Evolutionary conservation across 1,140 invertebrate species (phyloP).

Genomic region (Halictus rubicundus): DNA sequence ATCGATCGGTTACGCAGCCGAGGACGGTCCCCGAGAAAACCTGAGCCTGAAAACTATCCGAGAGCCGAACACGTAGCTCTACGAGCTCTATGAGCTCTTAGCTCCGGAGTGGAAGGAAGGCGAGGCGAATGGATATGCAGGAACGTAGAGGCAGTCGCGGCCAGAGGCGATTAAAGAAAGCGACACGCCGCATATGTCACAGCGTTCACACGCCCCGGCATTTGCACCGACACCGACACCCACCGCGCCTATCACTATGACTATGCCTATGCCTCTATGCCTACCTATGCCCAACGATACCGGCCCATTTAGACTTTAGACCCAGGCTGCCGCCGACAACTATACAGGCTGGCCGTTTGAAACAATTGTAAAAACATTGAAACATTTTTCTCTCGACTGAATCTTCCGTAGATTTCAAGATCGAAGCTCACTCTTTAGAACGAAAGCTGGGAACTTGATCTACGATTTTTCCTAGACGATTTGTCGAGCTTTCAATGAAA

Average conservation of each 20-base stretch:
- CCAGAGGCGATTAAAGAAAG: conserved; percentile 78
- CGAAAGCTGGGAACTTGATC: no score
- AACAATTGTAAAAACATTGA: no score
- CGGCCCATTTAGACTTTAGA: background rate
- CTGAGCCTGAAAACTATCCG: no score
- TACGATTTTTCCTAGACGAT: no score
- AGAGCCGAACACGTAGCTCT: no score
- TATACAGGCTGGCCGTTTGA: no score
- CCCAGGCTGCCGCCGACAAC: no score
- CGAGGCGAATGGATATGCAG: conserved; percentile 60
- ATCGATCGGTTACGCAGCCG: background rate
- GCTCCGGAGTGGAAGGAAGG: background rate
- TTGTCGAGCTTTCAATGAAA: no score
- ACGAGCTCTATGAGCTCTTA: no score
- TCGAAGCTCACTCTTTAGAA: no score
- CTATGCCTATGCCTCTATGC: conserved; percentile 34
- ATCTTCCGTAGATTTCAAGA: no score
- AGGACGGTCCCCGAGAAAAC: background rate
- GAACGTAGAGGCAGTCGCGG: conserved; percentile 58
- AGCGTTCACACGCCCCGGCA: conserved; percentile 79
- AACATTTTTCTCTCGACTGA: no score
- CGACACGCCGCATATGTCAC: conserved; percentile 79
- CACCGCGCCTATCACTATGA: conserved; percentile 72
- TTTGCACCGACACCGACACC: conserved; percentile 73
- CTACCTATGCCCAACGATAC: background rate